These are phyloP conservation scores for Lithobates sylvaticus DNA, from an alignment of 2,797 vertebrate genomes.

Conservation along the genomic window DNA sequence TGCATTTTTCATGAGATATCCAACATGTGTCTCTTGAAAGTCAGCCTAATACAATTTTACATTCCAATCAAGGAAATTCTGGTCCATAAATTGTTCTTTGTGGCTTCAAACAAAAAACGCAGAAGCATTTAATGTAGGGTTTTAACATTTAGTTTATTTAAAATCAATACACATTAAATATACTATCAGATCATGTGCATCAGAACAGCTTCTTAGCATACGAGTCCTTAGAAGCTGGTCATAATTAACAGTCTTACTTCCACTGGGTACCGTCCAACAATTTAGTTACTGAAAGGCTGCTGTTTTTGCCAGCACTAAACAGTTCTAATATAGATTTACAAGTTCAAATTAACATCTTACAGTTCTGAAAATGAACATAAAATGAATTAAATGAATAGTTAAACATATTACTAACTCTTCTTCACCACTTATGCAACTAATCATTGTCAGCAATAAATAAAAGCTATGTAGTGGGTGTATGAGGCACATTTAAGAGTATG, in stretches of 20 bases:
- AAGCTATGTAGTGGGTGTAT: neutral
- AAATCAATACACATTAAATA: constrained; percentile 31
- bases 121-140: neutral
- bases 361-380: neutral
- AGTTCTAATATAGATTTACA: neutral
- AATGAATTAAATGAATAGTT: neutral
- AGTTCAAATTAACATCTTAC: neutral
- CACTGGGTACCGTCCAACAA: neutral
- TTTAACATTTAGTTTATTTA: constrained; percentile 29
- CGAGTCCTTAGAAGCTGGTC: neutral
- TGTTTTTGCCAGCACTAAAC: neutral
- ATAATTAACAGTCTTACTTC: neutral
- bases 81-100: constrained; percentile 3
- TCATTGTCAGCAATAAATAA: neutral
- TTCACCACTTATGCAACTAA: neutral
- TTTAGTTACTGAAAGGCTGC: neutral
- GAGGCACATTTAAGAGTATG: constrained; percentile 18
- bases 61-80: neutral
- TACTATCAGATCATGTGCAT: neutral
- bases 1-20: neutral
- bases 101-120: constrained; percentile 12
- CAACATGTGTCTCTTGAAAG: neutral
- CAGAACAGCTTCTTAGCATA: constrained; percentile 1
- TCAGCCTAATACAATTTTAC: neutral
- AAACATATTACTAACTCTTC: neutral